These are phyloP conservation scores for Himalopsyche tibetana DNA, from an alignment of 2,888 invertebrate genomes.

Conservation along the genomic window DNA sequence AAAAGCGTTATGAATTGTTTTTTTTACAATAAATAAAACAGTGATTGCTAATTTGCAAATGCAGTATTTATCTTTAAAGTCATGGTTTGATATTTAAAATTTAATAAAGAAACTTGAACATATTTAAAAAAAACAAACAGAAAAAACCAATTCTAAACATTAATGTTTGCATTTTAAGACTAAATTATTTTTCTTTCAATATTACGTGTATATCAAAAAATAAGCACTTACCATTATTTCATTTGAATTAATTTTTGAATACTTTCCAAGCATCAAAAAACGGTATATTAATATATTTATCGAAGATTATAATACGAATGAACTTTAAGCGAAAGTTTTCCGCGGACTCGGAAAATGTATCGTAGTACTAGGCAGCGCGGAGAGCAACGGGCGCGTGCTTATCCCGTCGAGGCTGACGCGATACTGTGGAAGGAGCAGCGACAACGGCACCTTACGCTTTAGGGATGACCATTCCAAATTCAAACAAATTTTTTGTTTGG, in stretches of 20 bases:
- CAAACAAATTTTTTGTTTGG: not conserved
- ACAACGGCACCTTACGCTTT: conserved; percentile 4
- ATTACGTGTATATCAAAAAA: not conserved
- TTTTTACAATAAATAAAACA: too few relatives aligned
- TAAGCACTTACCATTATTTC: not conserved
- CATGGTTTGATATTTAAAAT: too few relatives aligned
- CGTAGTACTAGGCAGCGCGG: not conserved
- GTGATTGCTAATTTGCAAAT: too few relatives aligned
- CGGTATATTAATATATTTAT: not conserved
- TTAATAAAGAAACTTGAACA: too few relatives aligned
- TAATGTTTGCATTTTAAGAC: not conserved
- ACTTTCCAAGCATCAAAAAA: not conserved
- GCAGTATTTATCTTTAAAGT: too few relatives aligned
- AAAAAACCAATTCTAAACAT: not conserved
- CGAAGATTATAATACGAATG: not conserved
- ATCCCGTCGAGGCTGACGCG: not conserved
- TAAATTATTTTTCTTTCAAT: not conserved
- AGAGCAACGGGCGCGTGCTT: not conserved
- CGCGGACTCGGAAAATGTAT: conserved; percentile 3
- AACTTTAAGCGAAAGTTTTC: not conserved
- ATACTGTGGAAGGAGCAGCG: conserved; percentile 28
- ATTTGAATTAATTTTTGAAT: not conserved
- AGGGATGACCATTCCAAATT: conserved; percentile 12
- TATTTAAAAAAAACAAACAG: not conserved
- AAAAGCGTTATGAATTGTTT: too few relatives aligned